These are phyloP conservation scores for Montifringilla adamsi DNA, from an alignment of 2,113 vertebrate genomes.

Conservation along the genomic window DNA sequence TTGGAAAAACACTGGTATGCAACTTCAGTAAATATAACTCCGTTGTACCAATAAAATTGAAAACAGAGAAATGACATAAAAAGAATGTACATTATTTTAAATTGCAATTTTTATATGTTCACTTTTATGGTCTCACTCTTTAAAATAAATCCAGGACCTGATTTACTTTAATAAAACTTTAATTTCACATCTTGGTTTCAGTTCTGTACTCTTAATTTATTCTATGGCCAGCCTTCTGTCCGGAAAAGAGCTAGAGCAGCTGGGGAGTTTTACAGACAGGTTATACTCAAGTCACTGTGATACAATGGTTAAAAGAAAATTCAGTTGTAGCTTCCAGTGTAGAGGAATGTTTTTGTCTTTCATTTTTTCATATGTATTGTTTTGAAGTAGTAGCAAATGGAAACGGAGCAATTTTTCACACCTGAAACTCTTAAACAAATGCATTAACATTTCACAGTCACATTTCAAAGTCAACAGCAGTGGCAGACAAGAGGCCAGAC, in stretches of 20 bases:
- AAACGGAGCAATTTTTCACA: background rate
- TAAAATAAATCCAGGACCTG: slow-evolving; percentile 60
- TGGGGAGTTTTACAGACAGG: slow-evolving; percentile 44
- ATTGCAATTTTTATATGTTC: slow-evolving; percentile 51
- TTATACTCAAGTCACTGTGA: background rate
- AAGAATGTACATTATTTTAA: slow-evolving; percentile 44
- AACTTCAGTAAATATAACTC: background rate
- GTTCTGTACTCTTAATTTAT: slow-evolving; percentile 60
- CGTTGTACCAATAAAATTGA: slow-evolving; percentile 9
- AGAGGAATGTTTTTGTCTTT: background rate
- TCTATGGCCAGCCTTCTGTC: slow-evolving; percentile 6
- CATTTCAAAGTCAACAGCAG: background rate
- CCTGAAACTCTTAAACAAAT: background rate
- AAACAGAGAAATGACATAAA: slow-evolving; percentile 37
- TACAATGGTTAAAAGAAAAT: background rate
- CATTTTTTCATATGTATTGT: background rate
- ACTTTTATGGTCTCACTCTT: slow-evolving; percentile 61
- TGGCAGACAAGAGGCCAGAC: background rate
- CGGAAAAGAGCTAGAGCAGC: slow-evolving; percentile 45
- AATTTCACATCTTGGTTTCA: slow-evolving; percentile 66
- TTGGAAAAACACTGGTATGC: background rate
- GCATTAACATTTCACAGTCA: background rate
- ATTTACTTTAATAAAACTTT: slow-evolving; percentile 71
- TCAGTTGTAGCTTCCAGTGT: background rate
- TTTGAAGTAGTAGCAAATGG: background rate